These are phyloP conservation scores for Zaprionus africanus DNA, from an alignment of 1,140 invertebrate genomes.

Conservation along the genomic window DNA sequence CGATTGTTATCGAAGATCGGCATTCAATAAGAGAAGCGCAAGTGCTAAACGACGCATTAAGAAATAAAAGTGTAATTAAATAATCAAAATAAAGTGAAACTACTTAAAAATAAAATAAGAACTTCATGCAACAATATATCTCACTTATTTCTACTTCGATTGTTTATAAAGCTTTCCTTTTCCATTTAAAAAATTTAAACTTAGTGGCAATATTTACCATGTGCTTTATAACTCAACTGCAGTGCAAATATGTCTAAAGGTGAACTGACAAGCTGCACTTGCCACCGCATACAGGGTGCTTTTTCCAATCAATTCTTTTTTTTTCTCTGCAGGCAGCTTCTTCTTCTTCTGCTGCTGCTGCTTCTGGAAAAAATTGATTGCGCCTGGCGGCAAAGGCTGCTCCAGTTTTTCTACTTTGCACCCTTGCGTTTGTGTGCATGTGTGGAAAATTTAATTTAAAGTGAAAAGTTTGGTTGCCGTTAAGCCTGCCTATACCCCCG, in stretches of 20 bases:
- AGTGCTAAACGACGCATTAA: too few relatives aligned
- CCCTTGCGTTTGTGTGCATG: slow-evolving; percentile 4
- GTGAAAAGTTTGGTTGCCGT: slow-evolving; percentile 74
- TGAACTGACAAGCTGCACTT: not conserved
- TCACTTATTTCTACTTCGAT: too few relatives aligned
- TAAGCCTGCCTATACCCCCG: slow-evolving; percentile 43
- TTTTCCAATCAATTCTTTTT: not conserved
- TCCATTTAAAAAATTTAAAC: too few relatives aligned
- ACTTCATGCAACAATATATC: too few relatives aligned
- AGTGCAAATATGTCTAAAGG: not conserved
- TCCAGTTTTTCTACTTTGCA: slow-evolving; percentile 38
- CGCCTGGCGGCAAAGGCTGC: slow-evolving; percentile 43
- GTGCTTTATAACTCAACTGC: not conserved
- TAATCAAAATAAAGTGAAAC: too few relatives aligned
- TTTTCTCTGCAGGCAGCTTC: not conserved
- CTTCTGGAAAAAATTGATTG: slow-evolving; percentile 45
- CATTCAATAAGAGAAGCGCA: too few relatives aligned
- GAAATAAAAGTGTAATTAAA: too few relatives aligned
- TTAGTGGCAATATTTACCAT: too few relatives aligned
- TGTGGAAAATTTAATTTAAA: slow-evolving; percentile 70
- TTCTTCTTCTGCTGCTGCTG: not conserved
- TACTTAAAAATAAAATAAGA: too few relatives aligned
- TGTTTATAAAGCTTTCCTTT: too few relatives aligned
- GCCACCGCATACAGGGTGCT: not conserved
- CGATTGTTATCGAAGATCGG: too few relatives aligned